Evolutionary conservation across 1,140 invertebrate genomes (phyloP), one percentile per base, ranked within the genome.

Genomic region (Aphaenogaster ashmeadi): DNA sequence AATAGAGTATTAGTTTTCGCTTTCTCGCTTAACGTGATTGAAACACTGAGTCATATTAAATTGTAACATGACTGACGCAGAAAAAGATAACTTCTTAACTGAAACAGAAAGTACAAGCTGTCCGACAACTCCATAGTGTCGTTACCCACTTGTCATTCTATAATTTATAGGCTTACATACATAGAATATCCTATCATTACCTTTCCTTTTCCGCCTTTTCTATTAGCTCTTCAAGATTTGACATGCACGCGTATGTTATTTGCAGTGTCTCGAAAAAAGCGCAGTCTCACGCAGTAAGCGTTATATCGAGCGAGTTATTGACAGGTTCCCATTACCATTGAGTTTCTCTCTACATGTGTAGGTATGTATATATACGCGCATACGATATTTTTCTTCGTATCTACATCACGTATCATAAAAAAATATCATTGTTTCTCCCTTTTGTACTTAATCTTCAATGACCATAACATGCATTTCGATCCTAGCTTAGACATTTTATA

Each of bases 181-280:
- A 50, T 47, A 36, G 50, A 54, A 52, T 52, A 54, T 74, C 15
- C 71, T 54, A 52, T 74, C 33, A 74, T 74, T 74, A 74, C 33
- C 36, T 67, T n/a, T 67, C 64, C 41, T 47, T 21, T 67, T 67
- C 64, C 64, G 64, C n/a, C 64, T 67, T 74, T 74, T 74, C 71
- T 74, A 74, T 74, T 74, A 74, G 27, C 71, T 54, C 15, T 74
- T 74, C 18, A 74, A 74, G 15, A 74, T 74, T 33, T 74, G 33
- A 74, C 71, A 52, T 74, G 71, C 50, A 52, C 13, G 66, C 66
- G 44, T 74, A 52, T 52, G 18, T 74, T 74, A 56, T 74, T 52
- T 52, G 47, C 71, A 27, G 27, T 74, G 15, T 74, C 27, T n/a
- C 33, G 15, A 74, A 36, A 74, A 74, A 74, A 67, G n/a, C n/a